These are phyloP conservation scores for Chionoecetes opilio DNA, from an alignment of 1,140 invertebrate species.

Conservation along the genomic window DNA sequence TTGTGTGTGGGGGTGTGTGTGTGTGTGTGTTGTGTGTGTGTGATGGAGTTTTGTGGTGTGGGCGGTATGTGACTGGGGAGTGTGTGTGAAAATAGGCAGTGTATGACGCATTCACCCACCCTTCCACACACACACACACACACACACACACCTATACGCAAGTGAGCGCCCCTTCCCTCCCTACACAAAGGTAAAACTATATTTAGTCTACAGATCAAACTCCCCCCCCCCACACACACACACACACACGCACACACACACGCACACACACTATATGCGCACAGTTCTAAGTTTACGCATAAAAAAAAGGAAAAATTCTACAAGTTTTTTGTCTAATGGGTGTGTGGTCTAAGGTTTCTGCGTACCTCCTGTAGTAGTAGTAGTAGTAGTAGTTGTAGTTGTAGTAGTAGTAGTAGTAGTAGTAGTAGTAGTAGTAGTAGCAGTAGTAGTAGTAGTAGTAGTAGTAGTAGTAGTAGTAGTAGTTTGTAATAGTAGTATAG, in stretches of 20 bases:
- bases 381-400: background rate
- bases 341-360: too few species aligned
- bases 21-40: slow-evolving; percentile 25
- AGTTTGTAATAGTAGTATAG: too few species aligned
- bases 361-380: too few species aligned
- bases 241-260: slow-evolving; percentile 54
- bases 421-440: slow-evolving; percentile 25
- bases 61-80: too few species aligned
- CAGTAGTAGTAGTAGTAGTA: background rate
- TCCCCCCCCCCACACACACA: slow-evolving; percentile 35
- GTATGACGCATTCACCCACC: background rate
- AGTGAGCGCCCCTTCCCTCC: background rate
- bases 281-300: background rate
- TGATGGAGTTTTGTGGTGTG: too few species aligned
- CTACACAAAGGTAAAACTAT: background rate
- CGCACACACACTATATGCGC: background rate
- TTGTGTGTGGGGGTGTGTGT: background rate
- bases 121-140: background rate
- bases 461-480: background rate
- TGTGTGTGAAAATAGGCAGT: background rate
- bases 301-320: background rate
- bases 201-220: background rate
- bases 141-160: background rate
- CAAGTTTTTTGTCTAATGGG: too few species aligned
- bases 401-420: background rate